phyloP scores from a whole-genome alignment of 2,797 vertebrate genomes.

The Aphelocoma californica region DNA sequence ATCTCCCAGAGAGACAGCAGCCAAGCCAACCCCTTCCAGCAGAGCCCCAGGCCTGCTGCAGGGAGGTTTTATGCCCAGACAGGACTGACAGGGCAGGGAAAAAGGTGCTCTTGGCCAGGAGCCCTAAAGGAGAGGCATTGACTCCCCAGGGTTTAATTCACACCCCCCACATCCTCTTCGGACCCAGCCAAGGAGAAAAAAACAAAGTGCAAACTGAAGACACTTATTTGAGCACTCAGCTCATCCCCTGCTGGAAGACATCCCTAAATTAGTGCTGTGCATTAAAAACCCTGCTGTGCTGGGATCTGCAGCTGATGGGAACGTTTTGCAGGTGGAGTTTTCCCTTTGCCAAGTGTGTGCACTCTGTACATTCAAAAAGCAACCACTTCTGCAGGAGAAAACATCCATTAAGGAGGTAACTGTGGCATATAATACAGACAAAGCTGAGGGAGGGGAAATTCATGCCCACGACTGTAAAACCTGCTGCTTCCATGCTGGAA shows the following conservation, averaged over 20 bases:
- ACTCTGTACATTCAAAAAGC: not conserved
- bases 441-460: not conserved
- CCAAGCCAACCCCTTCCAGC: not conserved
- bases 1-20: no score
- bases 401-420: not conserved
- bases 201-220: not conserved
- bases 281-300: rapidly evolving
- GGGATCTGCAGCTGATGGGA: not conserved
- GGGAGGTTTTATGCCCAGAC: not conserved
- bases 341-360: not conserved
- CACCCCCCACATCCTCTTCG: not conserved
- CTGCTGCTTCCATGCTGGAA: not conserved
- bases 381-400: not conserved
- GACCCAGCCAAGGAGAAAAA: not conserved
- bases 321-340: rapidly evolving
- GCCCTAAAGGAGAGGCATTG: not conserved
- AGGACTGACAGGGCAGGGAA: not conserved
- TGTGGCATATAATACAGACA: rapidly evolving
- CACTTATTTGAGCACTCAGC: not conserved
- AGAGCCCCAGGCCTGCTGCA: not conserved
- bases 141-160: not conserved
- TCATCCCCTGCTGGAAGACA: not conserved
- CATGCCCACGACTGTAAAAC: not conserved
- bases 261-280: not conserved
- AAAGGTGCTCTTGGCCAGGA: not conserved